Percentiles rank a stretch among this genome's conserved stretches.
Conservation (phyloP, 1,140 invertebrate species). For the Pachyrhynchus sulphureomaculatus region DNA sequence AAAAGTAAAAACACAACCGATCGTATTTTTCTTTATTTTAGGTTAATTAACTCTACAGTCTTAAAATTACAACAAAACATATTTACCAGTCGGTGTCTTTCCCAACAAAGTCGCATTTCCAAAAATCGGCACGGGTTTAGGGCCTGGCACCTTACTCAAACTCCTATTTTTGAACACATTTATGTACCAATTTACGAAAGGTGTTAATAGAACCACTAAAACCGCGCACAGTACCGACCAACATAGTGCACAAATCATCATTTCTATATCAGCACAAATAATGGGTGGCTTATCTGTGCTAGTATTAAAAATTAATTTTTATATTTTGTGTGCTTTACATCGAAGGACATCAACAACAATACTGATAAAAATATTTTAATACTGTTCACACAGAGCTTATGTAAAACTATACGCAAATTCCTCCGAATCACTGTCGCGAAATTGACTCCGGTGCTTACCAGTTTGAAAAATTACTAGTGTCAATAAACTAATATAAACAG, state of each 20-base stretch:
- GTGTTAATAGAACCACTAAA: slow-evolving; percentile 20
- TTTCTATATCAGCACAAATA: not conserved
- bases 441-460: too few species aligned
- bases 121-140: slow-evolving; percentile 28
- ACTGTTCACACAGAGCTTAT: too few species aligned
- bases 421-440: too few species aligned
- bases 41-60: too few species aligned
- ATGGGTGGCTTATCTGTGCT: not conserved
- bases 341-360: too few species aligned
- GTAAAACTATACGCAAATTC: too few species aligned
- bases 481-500: too few species aligned
- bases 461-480: too few species aligned
- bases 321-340: not conserved
- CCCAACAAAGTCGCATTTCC: slow-evolving; percentile 30
- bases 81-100: slow-evolving; percentile 18
- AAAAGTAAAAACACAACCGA: too few species aligned
- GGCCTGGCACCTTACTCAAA: slow-evolving; percentile 29
- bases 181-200: slow-evolving; percentile 29
- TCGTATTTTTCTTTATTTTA: too few species aligned
- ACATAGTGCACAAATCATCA: not conserved
- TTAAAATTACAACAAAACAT: too few species aligned
- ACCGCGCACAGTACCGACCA: slow-evolving; percentile 11
- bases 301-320: not conserved
- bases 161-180: slow-evolving; percentile 22
- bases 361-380: too few species aligned